Conservation (phyloP, 2,888 invertebrate species). For the Cheilosia impressa region DNA sequence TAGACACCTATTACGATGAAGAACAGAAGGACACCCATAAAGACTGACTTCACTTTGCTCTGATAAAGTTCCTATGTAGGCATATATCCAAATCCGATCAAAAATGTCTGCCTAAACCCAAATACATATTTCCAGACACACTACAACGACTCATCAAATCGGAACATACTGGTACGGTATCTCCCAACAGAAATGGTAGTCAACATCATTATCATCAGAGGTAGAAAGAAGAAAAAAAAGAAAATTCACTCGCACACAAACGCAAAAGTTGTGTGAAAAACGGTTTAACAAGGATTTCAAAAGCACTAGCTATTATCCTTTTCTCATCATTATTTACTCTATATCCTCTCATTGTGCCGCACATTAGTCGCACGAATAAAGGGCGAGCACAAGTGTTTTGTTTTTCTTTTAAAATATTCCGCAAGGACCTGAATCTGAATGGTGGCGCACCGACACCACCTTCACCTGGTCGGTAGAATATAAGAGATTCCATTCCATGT, state of each 20-base stretch:
- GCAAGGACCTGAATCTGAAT: conserved; percentile 27
- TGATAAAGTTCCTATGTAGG: too few relatives aligned
- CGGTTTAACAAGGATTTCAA: conserved; percentile 64
- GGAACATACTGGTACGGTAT: not conserved
- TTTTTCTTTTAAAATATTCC: conserved; percentile 64
- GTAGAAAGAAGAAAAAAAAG: not conserved
- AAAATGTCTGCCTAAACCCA: not conserved
- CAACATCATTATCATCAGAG: conserved; percentile 6
- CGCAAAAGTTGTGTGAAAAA: conserved; percentile 37
- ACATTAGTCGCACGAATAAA: conserved; percentile 66
- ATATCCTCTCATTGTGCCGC: conserved; percentile 38
- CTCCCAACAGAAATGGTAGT: not conserved
- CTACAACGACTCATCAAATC: not conserved
- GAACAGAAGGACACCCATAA: too few relatives aligned
- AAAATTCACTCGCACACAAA: not conserved
- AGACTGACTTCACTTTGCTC: too few relatives aligned
- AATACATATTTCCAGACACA: not conserved
- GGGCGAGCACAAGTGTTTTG: conserved; percentile 68
- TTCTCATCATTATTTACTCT: conserved; percentile 57
- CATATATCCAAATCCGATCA: too few relatives aligned
- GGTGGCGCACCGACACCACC: not conserved
- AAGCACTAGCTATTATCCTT: conserved; percentile 62
- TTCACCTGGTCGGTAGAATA: not conserved
- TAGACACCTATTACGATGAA: too few relatives aligned
- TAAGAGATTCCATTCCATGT: conserved; percentile 2